A percentile compares a stretch with the other conserved stretches of the same genome.
Conservation (phyloP, 2,797 vertebrate species). For the Rhinogobio ventralis region DNA sequence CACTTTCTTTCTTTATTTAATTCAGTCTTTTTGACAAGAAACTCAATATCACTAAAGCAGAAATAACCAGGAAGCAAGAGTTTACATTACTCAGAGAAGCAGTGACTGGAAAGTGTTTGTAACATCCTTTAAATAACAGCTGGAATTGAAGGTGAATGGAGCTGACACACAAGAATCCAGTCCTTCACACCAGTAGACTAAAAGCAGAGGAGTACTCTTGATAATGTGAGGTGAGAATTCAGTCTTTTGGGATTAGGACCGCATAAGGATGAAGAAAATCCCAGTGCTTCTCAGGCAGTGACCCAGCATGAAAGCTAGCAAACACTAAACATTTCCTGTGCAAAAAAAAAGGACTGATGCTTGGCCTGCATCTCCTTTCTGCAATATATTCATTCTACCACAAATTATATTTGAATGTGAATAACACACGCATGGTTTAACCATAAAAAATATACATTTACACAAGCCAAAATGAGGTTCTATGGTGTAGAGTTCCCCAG, state of each 20-base stretch:
- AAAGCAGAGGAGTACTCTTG: neutral
- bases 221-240: slow-evolving; percentile 9
- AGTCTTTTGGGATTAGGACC: neutral
- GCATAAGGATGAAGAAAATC: neutral
- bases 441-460: neutral
- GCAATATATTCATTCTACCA: neutral
- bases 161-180: neutral
- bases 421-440: neutral
- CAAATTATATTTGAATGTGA: neutral
- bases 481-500: neutral
- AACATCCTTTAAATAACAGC: slow-evolving; percentile 7
- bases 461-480: neutral
- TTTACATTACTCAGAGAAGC: neutral
- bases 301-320: neutral
- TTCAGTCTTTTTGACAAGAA: neutral
- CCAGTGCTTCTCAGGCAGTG: neutral
- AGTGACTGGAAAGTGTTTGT: neutral
- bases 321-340: neutral
- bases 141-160: neutral
- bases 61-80: neutral
- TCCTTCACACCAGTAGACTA: neutral
- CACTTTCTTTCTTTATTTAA: neutral
- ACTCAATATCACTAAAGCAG: neutral
- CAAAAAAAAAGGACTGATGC: neutral
- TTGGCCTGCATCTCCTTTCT: neutral